Evolutionary conservation across 2,888 invertebrate species (phyloP), one percentile per base, ranked within the genome.

Genomic region (Tipula vernalis): DNA sequence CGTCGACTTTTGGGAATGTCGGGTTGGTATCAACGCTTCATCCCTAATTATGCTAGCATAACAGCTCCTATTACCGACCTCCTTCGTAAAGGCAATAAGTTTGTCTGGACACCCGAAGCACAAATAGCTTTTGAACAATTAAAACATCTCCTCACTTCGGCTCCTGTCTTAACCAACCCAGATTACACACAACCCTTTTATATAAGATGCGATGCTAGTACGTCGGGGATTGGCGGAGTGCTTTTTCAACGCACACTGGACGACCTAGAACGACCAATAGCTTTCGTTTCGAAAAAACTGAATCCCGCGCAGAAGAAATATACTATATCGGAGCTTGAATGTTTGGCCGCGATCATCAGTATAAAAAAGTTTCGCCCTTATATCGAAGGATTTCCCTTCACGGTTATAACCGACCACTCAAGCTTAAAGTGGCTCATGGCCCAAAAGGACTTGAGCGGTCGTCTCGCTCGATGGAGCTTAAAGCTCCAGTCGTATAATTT

Each of bases 41-140:
- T 47, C 13, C 44, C 44, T 44, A 12, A 12, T 13, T 44, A 44
- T 13, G 12, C 44, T 3, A 12, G 1, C 12, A 41, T 86, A 2
- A 41, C 85, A 0, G 39, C 86, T 1, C 71, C 86, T 3, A 87
- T 87, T 6, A 87, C 87, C 6, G 84, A 86, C 36, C 71, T 47
- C 12, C 28, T 86, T 47, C 83, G 47, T 12, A 87, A 87, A 57
- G 13, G 39, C 6, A n/a, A 13, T 36, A 85, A 85, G 28, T 85
- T 85, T 12, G 1, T 4, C 8, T 85, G 85, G 39, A 85, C 15
- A 2, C 2, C 10, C 3, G 51, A 86, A 44, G 51, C 86, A 13
- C 47, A 47, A 47, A 13, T 13, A 13, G 13, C 47, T 13, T 83
- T 83, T 83, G 36, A 83, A 12, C 18, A 18, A 83, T 83, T 83